Evolutionary conservation across 2,888 invertebrate species (phyloP), one percentile per base, ranked within the genome.

Genomic region (Poecilus cupreus): DNA sequence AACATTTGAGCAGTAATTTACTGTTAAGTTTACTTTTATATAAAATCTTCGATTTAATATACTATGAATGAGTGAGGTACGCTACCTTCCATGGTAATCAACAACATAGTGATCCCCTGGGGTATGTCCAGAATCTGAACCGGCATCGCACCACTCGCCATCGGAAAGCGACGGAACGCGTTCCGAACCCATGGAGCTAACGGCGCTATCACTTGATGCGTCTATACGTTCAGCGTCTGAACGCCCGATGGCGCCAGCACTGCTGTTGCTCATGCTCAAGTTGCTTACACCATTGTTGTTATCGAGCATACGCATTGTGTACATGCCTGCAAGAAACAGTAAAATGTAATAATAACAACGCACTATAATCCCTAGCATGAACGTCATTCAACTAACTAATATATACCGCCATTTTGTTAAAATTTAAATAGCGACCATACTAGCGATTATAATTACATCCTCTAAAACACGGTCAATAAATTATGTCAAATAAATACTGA

Each of bases 161-260:
- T 97, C 97, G 0, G 96, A 96, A 1, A 96, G 90, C 0, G 96
- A 96, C 2, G 96, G 96, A 8, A 97, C 96, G 11, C 97, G 91
- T 87, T 97, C 97, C 1, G 96, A 96, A 2, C 96, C 96, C 96
- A 97, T 96, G 1, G 97, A 97, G 82, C 97, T 97, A 39, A 97
- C 97, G 0, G 97, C 97, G 86, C 96, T 96, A 89, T 97, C 97
- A 80, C 96, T 96, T 13, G 96, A 96, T 0, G 96, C 95, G 88
- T 97, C 95, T 89, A 94, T 92, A 5, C 94, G 92, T 89, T 95
- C 94, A 89, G 89, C 90, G 85, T 92, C 92, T 51, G 89, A 87
- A 79, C 88, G 86, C 3, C 88, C 87, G 82, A 88, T 86, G 8
- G 85, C 84, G 0, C 91, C 84, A 72, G 88, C 86, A 43, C 87